These are phyloP conservation scores for Panzeria rudis DNA, from an alignment of 2,888 invertebrate species.

Conservation along the genomic window DNA sequence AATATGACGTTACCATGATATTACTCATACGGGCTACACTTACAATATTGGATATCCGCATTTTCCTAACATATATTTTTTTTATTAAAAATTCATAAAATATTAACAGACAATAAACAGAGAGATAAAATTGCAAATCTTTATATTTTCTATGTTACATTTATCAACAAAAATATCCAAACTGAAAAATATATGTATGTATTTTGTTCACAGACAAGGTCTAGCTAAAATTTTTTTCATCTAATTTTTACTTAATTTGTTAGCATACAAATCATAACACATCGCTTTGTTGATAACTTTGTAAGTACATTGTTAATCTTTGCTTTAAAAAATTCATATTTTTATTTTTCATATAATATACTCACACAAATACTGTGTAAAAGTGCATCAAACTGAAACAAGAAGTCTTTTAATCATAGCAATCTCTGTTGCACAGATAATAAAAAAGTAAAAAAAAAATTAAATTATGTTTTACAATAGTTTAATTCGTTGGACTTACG, in stretches of 20 bases:
- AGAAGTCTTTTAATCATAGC: conserved; percentile 37
- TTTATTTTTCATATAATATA: neutral
- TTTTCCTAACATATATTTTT: too few species aligned
- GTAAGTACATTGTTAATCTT: neutral
- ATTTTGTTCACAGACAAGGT: too few species aligned
- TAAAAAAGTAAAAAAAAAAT: conserved; percentile 18
- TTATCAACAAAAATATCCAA: too few species aligned
- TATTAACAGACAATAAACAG: too few species aligned
- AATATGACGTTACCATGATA: too few species aligned
- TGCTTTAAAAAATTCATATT: neutral
- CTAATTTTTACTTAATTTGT: neutral
- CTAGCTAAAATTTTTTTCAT: neutral
- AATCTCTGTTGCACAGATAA: conserved; percentile 30
- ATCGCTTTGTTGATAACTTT: neutral
- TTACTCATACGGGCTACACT: too few species aligned
- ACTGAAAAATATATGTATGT: too few species aligned
- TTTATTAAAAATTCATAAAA: too few species aligned
- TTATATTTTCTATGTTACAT: too few species aligned
- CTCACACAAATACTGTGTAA: neutral
- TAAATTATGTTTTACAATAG: conserved; percentile 49
- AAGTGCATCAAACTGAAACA: conserved; percentile 14
- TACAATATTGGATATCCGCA: too few species aligned
- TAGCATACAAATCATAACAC: neutral
- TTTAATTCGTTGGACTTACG: conserved; percentile 58
- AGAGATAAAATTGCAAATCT: too few species aligned